Conservation (phyloP, 2,113 vertebrate species). For the Coracopsis vasa region DNA sequence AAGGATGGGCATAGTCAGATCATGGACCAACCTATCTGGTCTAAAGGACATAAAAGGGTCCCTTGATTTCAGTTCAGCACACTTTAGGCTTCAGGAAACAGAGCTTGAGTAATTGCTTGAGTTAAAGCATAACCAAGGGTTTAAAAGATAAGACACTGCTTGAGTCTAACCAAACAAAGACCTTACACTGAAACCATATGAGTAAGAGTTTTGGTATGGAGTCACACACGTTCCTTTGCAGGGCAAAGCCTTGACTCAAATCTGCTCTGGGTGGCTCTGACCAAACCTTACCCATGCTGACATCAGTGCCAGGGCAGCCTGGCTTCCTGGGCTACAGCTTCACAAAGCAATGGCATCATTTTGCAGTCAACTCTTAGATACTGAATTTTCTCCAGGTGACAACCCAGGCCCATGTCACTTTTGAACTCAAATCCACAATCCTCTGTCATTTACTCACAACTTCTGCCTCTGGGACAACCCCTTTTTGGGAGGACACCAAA, state of each 20-base stretch:
- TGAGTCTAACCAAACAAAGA: not conserved
- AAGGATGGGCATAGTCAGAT: not conserved
- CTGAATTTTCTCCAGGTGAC: not conserved
- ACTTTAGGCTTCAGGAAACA: not conserved
- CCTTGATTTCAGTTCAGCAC: not conserved
- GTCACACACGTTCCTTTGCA: not conserved
- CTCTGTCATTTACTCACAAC: not conserved
- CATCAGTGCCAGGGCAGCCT: not conserved
- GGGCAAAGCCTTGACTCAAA: not conserved
- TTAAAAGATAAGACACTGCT: not conserved
- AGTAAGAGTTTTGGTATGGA: not conserved
- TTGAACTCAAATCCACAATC: not conserved
- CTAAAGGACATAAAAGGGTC: not conserved
- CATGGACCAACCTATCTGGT: rapidly evolving
- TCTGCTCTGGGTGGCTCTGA: not conserved
- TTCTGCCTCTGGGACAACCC: not conserved
- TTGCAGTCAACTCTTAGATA: not conserved
- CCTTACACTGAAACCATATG: not conserved
- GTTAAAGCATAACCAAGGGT: not conserved
- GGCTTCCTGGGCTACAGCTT: not conserved
- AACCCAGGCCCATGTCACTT: rapidly evolving
- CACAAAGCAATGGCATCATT: not conserved
- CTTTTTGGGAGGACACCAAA: not conserved
- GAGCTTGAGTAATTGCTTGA: not conserved
- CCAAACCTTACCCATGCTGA: not conserved